Evolutionary conservation across 23 tunicate species (phyloP), one percentile per base, ranked within the genome.

Genomic region (Ciona savignyi): DNA sequence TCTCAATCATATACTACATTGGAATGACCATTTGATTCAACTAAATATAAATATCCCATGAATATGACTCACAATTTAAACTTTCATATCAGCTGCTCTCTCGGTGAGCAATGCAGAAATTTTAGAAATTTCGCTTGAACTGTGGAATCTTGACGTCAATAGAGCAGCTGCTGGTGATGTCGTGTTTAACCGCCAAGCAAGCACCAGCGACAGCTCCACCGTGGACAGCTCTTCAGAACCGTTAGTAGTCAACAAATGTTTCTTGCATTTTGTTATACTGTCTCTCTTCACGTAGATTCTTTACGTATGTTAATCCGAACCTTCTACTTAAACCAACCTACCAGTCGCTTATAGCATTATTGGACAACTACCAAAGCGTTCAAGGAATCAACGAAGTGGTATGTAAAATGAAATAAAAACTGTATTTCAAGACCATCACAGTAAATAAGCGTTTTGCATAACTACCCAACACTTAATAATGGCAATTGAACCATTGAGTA

Each of bases 281-380:
- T 42, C 56, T 42, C 56, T 42, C 1, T 34, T 32, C 63, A 51
- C 63, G 28, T 42, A 91, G 97, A 29, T 85, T 91, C 49, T 91
- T 80, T 71, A 71, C 84, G 32, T 84, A 75, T 68, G 97, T 91
- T 27, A 85, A 80, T 70, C 66, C 49, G 27, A 67, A n/a, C 29
- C 27, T 80, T 26, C 32, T 91, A 23, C 3, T 63, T 1, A 62
- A 32, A n/a, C 73, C 74, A 0, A 80, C 83, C 0, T 91, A 34
- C 62, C 74, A 27, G 28, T 25, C 74, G 29, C 70, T 91, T 4
- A 69, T 66, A 24, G 80, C 78, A 23, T 75, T 91, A 1, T 62
- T 79, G 60, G 97, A 91, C 64, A 91, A 91, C 76, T 91, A 91
- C 72, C 63, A 86, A 27, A 76, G 61, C 28, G 3, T 30, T 1